Percentiles rank a stretch among this genome's conserved stretches.
Evolutionary conservation across 2,888 invertebrate species (phyloP).

Genomic region (Holacanthella duospinosa): DNA sequence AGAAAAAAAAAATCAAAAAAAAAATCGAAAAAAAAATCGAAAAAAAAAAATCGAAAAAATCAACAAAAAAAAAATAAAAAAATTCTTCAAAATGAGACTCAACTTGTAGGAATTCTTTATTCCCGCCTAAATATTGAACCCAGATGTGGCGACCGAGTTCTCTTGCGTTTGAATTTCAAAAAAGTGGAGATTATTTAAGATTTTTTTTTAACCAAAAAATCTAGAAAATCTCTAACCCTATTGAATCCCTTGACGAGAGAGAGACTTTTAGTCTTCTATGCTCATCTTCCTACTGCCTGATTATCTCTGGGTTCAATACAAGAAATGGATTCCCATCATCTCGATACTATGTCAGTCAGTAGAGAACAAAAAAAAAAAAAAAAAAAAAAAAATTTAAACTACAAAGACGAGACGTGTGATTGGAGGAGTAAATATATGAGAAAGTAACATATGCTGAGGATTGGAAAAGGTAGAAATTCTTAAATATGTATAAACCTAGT

Average conservation of each 20-base stretch:
- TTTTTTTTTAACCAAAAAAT: too few relatives aligned
- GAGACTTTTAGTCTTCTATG: too few relatives aligned
- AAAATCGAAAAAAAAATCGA: too few relatives aligned
- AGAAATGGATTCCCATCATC: not conserved
- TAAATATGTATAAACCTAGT: not conserved
- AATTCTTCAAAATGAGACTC: not conserved
- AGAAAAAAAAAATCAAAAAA: constrained; percentile 33
- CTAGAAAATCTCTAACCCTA: not conserved
- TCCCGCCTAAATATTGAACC: too few relatives aligned
- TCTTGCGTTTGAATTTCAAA: too few relatives aligned
- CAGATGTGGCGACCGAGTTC: too few relatives aligned
- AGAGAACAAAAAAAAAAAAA: too few relatives aligned
- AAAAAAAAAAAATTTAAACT: not conserved
- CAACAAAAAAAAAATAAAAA: too few relatives aligned
- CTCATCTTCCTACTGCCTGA: not conserved
- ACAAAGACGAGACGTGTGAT: not conserved
- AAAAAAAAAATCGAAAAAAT: too few relatives aligned
- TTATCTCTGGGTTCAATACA: not conserved
- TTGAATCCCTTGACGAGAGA: not conserved
- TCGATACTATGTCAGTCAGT: not conserved
- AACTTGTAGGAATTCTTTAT: not conserved
- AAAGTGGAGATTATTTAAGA: too few relatives aligned
- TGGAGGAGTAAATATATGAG: not conserved
- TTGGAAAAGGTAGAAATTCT: constrained; percentile 1
- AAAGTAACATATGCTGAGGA: not conserved